Percentiles rank a stretch among this genome's conserved stretches.
phyloP scores from a whole-genome alignment of 1,140 invertebrate species.

The Neotoxoptera formosana region DNA sequence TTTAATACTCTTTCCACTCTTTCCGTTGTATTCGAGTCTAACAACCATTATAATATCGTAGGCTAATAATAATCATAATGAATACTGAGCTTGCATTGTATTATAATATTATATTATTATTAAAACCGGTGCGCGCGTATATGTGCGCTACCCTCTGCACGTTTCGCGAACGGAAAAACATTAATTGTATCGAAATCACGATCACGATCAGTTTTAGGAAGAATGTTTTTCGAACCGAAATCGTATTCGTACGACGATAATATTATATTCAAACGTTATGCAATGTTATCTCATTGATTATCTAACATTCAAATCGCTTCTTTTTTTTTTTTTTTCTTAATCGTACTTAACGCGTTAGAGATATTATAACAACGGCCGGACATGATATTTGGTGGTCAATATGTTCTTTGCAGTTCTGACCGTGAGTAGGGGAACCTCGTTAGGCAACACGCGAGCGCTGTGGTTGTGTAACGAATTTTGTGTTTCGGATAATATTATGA shows the following conservation, averaged over 20 bases:
- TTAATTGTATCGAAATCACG: neutral
- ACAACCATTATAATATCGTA: neutral
- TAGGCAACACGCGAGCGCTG: neutral
- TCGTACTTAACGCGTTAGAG: neutral
- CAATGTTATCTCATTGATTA: neutral
- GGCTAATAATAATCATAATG: no score
- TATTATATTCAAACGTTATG: neutral
- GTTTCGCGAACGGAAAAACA: neutral
- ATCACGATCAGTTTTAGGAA: neutral
- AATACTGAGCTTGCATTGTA: no score
- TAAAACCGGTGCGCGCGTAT: neutral
- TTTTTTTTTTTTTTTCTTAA: neutral
- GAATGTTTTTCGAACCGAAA: neutral
- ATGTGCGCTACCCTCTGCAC: neutral
- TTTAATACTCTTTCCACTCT: neutral
- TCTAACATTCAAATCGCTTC: neutral
- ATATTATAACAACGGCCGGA: neutral
- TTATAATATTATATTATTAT: neutral
- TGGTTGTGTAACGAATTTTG: neutral
- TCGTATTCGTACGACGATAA: neutral
- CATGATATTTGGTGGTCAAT: slow-evolving; percentile 5
- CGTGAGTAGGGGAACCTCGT: neutral
- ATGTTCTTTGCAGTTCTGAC: neutral
- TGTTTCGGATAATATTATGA: neutral
- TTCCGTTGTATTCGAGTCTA: neutral